These are phyloP conservation scores for Malurus splendens DNA, from an alignment of 2,797 vertebrate species.

Conservation along the genomic window DNA sequence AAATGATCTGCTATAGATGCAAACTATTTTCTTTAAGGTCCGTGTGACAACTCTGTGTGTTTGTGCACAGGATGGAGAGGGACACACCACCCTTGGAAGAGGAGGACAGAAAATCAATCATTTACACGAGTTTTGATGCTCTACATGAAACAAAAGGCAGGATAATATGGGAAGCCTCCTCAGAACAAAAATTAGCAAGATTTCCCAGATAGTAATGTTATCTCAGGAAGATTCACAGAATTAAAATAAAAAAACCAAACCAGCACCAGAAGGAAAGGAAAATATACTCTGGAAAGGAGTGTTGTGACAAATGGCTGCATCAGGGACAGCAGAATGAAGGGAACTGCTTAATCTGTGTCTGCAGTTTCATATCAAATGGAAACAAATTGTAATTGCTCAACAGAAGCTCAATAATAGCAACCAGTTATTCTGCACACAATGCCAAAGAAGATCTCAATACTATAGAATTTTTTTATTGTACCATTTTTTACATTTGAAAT, in stretches of 20 bases:
- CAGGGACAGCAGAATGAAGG: accelerated
- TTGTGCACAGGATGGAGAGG: background rate
- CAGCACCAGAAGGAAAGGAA: background rate
- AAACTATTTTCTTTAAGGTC: background rate
- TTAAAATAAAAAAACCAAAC: background rate
- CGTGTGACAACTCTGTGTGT: background rate
- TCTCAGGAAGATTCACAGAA: background rate
- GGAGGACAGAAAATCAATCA: background rate
- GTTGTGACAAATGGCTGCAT: accelerated
- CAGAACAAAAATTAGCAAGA: background rate
- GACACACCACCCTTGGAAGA: background rate
- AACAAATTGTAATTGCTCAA: background rate
- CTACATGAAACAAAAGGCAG: background rate
- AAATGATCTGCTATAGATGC: accelerated
- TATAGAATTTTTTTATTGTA: background rate
- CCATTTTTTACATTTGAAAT: background rate
- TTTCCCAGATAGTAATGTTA: background rate
- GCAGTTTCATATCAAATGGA: background rate
- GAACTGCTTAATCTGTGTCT: background rate
- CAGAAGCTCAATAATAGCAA: accelerated
- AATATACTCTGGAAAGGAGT: background rate
- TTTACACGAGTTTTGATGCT: background rate
- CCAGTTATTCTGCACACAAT: background rate
- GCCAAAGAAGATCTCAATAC: background rate
- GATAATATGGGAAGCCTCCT: background rate